Percentiles rank a stretch among this genome's conserved stretches.
These are phyloP conservation scores for Chloropsis cyanopogon DNA, from an alignment of 2,113 vertebrate species.

Conservation along the genomic window DNA sequence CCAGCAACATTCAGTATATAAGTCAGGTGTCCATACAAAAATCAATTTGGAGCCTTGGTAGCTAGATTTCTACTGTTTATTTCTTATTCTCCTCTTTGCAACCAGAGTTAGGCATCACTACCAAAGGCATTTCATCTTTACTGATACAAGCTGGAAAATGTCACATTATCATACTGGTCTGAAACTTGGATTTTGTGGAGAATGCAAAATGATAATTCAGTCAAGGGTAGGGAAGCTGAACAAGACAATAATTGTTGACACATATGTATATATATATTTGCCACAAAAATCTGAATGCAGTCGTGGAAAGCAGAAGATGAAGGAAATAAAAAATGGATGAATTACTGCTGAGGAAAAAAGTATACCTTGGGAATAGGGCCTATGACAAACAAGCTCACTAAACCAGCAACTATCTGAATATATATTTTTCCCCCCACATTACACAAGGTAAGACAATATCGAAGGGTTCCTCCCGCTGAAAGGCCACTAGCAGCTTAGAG, in stretches of 20 bases:
- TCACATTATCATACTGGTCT: background rate
- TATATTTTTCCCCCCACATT: background rate
- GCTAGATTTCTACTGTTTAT: background rate
- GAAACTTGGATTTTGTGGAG: background rate
- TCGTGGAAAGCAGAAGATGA: background rate
- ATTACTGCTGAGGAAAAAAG: background rate
- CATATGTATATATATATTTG: background rate
- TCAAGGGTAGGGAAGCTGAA: background rate
- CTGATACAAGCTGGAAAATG: background rate
- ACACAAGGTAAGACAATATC: background rate
- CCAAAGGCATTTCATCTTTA: background rate
- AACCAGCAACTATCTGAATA: background rate
- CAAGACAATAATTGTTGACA: background rate
- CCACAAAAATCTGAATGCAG: background rate
- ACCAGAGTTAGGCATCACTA: background rate
- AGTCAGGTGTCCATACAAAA: background rate
- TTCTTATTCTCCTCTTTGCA: background rate
- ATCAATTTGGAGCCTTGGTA: background rate
- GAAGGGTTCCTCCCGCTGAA: background rate
- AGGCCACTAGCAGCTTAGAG: background rate
- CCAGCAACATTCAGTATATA: background rate
- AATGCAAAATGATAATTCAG: background rate
- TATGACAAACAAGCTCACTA: background rate
- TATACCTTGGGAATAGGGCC: background rate
- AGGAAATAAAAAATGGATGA: background rate